Base-by-base conservation (phyloP, 1,140 invertebrate genomes). In the Gryllus bimaculatus region DNA sequence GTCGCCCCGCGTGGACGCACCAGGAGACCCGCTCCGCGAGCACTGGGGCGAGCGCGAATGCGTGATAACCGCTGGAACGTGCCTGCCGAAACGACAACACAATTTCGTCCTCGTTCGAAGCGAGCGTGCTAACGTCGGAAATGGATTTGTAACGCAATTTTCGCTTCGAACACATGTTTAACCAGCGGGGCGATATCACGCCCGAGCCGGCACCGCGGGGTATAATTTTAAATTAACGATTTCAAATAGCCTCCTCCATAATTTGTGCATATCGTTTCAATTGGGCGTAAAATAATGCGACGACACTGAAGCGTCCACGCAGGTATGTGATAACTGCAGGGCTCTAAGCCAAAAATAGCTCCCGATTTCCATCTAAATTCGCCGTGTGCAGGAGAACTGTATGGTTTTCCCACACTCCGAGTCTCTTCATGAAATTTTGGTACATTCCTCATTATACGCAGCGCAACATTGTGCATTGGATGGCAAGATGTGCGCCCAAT, bases 141-240 rank as follows among this genome's bases (percentile, higher is more conserved):
- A 66, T 66, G 54, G 54, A 66, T 66, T 66, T 66, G 54, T 66
- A 66, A 66, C 54, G 54, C 18, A 66, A 66, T 66, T 66, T 66
- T 66, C 54, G 54, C 54, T 66, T 18, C 54, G 54, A 66, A 66
- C 54, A 66, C 54, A 66, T 66, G 54, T 66, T 66, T 66, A 66
- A 66, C 54, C 54, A 66, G 10, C 54, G 54, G 54, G 54, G 54
- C 54, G 54, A 66, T 66, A 66, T 66, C 54, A 66, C 54, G 54
- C 54, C 54, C 54, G 54, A 10, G 54, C 54, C 54, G 54, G 18
- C 54, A 18, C 54, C 54, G 54, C 18, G 54, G 54, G 54, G 54
- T 66, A 18, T 18, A 66, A 66, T 66, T 66, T 66, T 66, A 66
- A 66, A 66, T 66, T 66, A 66, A 66, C 54, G 54, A 66, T 66